These are phyloP conservation scores for Hesperophylax magnus DNA, from an alignment of 1,140 invertebrate species.

Conservation along the genomic window DNA sequence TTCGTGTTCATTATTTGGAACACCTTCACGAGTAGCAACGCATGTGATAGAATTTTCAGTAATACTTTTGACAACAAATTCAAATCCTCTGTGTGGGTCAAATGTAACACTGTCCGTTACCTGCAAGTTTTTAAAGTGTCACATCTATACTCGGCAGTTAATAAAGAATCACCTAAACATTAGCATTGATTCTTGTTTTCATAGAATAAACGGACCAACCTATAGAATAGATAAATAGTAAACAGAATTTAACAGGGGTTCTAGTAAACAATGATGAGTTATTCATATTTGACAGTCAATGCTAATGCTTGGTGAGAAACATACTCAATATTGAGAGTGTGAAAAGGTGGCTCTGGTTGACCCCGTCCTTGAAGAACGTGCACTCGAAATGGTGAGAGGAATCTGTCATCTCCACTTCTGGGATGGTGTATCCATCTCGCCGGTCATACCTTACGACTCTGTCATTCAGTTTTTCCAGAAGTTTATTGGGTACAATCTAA, in stretches of 20 bases:
- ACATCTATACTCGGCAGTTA: neutral
- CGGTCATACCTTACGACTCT: slow-evolving; percentile 46
- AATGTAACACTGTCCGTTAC: slow-evolving; percentile 48
- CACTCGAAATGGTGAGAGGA: slow-evolving; percentile 35
- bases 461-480: slow-evolving; percentile 10
- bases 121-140: slow-evolving; percentile 48
- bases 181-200: slow-evolving; percentile 17
- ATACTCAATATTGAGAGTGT: slow-evolving; percentile 46
- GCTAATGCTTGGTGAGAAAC: slow-evolving; percentile 42
- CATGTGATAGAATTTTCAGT: slow-evolving; percentile 44
- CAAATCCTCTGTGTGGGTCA: slow-evolving; percentile 51
- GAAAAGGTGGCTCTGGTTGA: neutral
- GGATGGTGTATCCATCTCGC: slow-evolving; percentile 44
- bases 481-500: slow-evolving; percentile 24
- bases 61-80: slow-evolving; percentile 36
- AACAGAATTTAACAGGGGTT: neutral
- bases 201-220: neutral
- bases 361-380: slow-evolving; percentile 12
- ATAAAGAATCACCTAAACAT: neutral
- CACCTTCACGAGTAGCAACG: slow-evolving; percentile 19
- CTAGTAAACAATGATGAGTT: neutral
- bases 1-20: slow-evolving; percentile 35
- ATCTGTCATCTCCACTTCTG: slow-evolving; percentile 39
- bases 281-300: slow-evolving; percentile 4
- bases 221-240: neutral